phyloP scores from a whole-genome alignment of 2,113 vertebrate genomes.

The Eulacestoma nigropectus region DNA sequence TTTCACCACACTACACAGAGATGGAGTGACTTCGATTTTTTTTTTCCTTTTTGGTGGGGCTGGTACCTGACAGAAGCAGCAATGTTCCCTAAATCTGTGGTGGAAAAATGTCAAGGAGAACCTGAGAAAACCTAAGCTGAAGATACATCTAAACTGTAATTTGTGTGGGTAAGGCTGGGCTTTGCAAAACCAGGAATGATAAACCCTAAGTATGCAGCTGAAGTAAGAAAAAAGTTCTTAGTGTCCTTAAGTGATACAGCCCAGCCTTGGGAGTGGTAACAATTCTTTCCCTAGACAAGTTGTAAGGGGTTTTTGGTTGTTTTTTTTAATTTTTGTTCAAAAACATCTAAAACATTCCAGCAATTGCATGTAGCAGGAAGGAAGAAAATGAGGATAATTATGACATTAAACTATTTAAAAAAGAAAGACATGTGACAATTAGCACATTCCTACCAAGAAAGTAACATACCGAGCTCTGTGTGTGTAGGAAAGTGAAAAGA shows the following conservation, averaged over 20 bases:
- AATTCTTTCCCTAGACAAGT: neutral
- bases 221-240: neutral
- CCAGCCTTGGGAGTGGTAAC: neutral
- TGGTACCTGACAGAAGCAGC: neutral
- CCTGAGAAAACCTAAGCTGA: neutral
- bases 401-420: conserved; percentile 33
- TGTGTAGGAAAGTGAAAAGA: conserved; percentile 27
- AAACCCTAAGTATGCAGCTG: neutral
- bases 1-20: fast-evolving
- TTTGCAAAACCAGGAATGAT: neutral
- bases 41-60: neutral
- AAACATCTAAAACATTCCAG: neutral
- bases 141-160: neutral
- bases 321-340: neutral
- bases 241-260: neutral
- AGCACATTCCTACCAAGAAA: conserved; percentile 8
- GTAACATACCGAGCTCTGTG: neutral
- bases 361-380: conserved; percentile 48
- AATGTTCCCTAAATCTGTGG: neutral
- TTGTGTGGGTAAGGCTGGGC: neutral
- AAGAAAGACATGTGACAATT: conserved; percentile 48
- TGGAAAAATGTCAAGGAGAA: neutral
- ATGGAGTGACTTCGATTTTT: fast-evolving
- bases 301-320: neutral
- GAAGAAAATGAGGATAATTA: conserved; percentile 54